Conservation (phyloP, 2,888 invertebrate species). For the Quadroppia sp. region DNA sequence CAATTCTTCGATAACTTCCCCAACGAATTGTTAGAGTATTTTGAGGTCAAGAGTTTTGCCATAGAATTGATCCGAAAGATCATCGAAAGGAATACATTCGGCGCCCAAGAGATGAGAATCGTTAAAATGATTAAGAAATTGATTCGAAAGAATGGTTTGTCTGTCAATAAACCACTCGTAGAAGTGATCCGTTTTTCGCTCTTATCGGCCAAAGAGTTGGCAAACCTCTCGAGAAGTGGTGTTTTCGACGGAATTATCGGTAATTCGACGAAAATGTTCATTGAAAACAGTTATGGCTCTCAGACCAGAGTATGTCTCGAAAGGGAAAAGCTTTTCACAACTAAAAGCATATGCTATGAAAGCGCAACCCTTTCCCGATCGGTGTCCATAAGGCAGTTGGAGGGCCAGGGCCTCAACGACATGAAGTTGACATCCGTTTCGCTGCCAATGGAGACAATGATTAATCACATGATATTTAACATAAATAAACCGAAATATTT, state of each 20-base stretch:
- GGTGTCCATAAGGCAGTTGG: background rate
- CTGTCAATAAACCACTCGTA: background rate
- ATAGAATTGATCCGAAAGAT: background rate
- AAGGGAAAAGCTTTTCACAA: background rate
- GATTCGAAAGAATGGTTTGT: slow-evolving; percentile 4
- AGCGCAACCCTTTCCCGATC: background rate
- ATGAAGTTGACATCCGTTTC: background rate
- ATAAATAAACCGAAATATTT: background rate
- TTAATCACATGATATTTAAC: background rate
- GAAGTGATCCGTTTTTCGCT: background rate
- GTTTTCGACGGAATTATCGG: slow-evolving; percentile 3
- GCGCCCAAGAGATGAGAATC: slow-evolving; percentile 6
- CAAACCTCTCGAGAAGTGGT: background rate
- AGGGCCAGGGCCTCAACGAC: background rate
- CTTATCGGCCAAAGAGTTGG: background rate
- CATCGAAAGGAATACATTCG: slow-evolving; percentile 3
- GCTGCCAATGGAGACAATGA: background rate
- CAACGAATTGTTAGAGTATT: background rate
- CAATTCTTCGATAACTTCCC: background rate
- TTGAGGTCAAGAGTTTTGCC: background rate
- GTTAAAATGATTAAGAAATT: slow-evolving; percentile 3
- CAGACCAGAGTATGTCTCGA: background rate
- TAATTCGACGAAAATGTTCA: background rate
- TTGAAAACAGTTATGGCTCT: background rate
- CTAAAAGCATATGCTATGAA: background rate